phyloP scores from a whole-genome alignment of 2,888 invertebrate genomes.

The Zele albiditarsus region DNA sequence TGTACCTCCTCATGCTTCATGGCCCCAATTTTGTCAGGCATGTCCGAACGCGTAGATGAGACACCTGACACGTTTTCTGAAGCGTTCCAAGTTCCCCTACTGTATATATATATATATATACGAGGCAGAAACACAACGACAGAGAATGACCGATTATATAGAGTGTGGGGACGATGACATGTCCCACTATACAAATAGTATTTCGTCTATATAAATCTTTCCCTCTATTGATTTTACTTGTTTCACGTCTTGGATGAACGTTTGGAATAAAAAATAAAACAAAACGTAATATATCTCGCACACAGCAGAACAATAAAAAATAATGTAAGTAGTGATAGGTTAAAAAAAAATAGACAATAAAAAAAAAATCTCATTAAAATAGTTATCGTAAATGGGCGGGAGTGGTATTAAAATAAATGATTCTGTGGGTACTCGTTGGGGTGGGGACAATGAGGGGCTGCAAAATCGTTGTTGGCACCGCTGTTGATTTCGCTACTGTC shows the following conservation, averaged over 20 bases:
- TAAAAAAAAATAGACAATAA: slow-evolving; percentile 16
- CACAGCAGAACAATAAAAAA: background rate
- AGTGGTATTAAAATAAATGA: slow-evolving; percentile 44
- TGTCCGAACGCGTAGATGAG: slow-evolving; percentile 35
- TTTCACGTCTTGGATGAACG: background rate
- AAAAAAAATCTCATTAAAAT: slow-evolving; percentile 35
- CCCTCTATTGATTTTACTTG: slow-evolving; percentile 5
- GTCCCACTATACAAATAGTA: slow-evolving; percentile 39
- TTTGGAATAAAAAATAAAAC: background rate
- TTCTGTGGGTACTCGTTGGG: slow-evolving; percentile 11
- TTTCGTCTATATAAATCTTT: slow-evolving; percentile 9
- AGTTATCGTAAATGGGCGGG: slow-evolving; percentile 39
- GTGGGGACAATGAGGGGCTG: slow-evolving; percentile 2
- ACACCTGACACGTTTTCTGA: slow-evolving; percentile 42
- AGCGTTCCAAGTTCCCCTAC: slow-evolving; percentile 26
- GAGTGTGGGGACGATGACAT: slow-evolving; percentile 9
- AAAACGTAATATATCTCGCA: background rate
- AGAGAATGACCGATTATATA: slow-evolving; percentile 36
- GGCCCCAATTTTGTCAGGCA: background rate
- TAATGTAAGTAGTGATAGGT: background rate
- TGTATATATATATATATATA: background rate
- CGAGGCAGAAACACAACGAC: background rate
- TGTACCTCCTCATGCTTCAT: background rate
- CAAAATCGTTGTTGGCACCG: slow-evolving; percentile 41
- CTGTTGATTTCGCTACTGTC: slow-evolving; percentile 43